A percentile compares a stretch with the other conserved stretches of the same genome.
Conservation (phyloP, 2,113 vertebrate genomes). For the Phasianus colchicus region DNA sequence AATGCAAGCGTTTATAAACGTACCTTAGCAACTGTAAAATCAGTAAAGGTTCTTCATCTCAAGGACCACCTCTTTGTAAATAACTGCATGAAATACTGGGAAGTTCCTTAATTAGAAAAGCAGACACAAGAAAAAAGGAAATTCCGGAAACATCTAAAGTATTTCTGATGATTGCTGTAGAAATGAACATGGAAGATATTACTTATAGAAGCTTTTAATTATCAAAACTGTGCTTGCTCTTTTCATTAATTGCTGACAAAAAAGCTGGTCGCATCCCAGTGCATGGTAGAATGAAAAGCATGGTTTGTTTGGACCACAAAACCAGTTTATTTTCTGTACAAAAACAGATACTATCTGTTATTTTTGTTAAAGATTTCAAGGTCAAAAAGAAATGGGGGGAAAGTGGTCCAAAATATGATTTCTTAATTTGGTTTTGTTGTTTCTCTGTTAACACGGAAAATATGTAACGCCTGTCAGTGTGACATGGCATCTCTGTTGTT, state of each 20-base stretch:
- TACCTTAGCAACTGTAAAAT: conserved; percentile 60
- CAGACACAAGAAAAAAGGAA: conserved; percentile 18
- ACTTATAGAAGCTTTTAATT: conserved; percentile 34
- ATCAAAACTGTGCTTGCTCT: conserved; percentile 50
- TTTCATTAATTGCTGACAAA: conserved; percentile 48
- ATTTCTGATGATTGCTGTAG: conserved; percentile 51
- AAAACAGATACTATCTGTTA: background rate
- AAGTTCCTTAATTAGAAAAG: conserved; percentile 25
- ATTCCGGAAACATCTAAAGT: conserved; percentile 42
- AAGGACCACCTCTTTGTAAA: conserved; percentile 64
- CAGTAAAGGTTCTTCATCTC: conserved; percentile 38
- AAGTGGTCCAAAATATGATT: background rate
- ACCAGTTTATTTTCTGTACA: background rate
- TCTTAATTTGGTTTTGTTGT: background rate
- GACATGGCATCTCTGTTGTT: background rate
- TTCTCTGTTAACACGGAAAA: background rate
- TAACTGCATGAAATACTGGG: conserved; percentile 46
- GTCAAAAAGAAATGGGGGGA: background rate
- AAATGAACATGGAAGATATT: conserved; percentile 18
- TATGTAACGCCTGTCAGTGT: background rate
- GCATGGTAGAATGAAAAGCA: conserved; percentile 71
- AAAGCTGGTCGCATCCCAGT: conserved; percentile 57
- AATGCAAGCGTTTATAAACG: conserved; percentile 41
- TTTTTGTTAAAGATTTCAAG: background rate
- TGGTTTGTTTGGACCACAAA: conserved; percentile 52